Conservation (phyloP, 2,797 vertebrate genomes). For the Falco novaeseelandiae region DNA sequence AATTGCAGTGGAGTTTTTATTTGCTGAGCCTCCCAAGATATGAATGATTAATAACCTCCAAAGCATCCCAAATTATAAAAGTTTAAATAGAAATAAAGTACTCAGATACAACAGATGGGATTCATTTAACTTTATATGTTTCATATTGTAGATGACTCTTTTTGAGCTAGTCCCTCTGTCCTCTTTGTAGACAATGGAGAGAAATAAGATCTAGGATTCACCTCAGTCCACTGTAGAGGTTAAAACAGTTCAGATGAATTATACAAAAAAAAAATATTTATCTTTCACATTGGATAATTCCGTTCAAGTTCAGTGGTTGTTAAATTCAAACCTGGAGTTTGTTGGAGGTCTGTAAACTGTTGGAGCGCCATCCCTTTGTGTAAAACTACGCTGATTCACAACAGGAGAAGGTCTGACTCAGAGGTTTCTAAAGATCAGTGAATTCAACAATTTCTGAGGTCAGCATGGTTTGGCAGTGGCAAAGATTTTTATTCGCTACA, state of each 20-base stretch:
- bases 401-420: not conserved
- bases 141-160: not conserved
- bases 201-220: not conserved
- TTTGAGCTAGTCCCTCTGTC: not conserved
- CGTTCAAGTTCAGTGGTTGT: not conserved
- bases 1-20: not conserved
- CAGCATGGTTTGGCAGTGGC: not conserved
- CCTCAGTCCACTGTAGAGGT: not conserved
- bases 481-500: not conserved
- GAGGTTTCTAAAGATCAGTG: not conserved
- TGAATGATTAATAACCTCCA: not conserved
- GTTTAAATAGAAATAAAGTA: not conserved
- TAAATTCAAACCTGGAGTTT: not conserved
- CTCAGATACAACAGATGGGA: not conserved
- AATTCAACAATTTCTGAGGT: not conserved
- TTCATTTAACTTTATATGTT: not conserved
- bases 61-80: not conserved
- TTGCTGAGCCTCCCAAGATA: not conserved
- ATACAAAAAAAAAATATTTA: not conserved
- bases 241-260: not conserved
- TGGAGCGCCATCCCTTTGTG: not conserved
- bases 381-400: not conserved
- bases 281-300: not conserved
- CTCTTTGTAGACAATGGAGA: not conserved
- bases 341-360: not conserved